Base-by-base conservation (phyloP, 2,888 invertebrate genomes). In the Diarsia rubi region DNA sequence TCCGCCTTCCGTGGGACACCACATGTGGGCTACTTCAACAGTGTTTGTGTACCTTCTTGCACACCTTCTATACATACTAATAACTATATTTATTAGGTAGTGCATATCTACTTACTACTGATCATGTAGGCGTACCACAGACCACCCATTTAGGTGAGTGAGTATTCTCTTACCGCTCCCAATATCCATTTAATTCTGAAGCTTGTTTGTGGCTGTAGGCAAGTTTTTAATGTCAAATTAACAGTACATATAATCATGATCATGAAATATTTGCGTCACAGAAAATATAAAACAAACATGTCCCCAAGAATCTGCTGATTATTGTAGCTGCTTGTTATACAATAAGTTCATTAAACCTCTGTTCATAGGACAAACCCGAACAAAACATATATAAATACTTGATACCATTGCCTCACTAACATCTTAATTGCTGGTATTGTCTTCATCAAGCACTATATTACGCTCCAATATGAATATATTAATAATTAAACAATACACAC, bases 401-500 rank as follows among this genome's bases (percentile, higher is more conserved):
- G 47, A 47, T 59, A 49, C 60, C 59, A 81, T 82, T 82, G 57
- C 74, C 73, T 59, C 62, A 21, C 24, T 65, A 69, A 85, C 72
- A 49, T 65, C 68, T 78, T 83, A 85, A 85, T 82, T 73, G 65
- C 72, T 63, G 12, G 65, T 65, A 85, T 83, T 83, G 83, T 83
- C 57, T 71, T 24, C 47, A 49, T 14, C 70, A 24, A 76, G 37
- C 52, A 69, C 57, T 54, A 59, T 60, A 63, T 62, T 82, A 69
- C 79, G 70, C 73, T 75, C 62, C n/a, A 52, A 14, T 44, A 27
- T 66, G 71, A 83, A 83, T 74, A 71, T 82, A 71, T 73, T 63
- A 82, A 78, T 85, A 85, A 85, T 82, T 83, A 74, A 74, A 82
- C 73, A 82, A 74, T 81, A 74, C 73, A 65, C 78, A 64, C 75